Evolutionary conservation across 2,888 invertebrate species (phyloP).

Genomic region (Pristionchus maxplancki): DNA sequence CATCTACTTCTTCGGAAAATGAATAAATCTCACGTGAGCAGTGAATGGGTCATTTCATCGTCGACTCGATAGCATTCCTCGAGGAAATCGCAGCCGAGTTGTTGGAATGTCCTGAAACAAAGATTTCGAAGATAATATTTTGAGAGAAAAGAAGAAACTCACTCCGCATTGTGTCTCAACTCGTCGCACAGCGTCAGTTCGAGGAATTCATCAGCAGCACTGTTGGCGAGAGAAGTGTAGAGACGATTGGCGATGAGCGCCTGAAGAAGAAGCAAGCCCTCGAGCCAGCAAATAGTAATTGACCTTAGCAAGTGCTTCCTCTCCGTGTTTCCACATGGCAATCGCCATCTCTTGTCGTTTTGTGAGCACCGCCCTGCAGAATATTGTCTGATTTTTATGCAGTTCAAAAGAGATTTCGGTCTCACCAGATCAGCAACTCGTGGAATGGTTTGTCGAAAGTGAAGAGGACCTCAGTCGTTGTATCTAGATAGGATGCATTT

Average conservation of each 20-base stretch:
- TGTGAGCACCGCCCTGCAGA: conserved; percentile 91
- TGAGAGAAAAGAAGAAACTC: conserved; percentile 11
- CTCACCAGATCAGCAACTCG: conserved; percentile 90
- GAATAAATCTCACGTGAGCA: conserved; percentile 85
- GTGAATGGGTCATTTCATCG: conserved; percentile 89
- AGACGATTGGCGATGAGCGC: conserved; percentile 81
- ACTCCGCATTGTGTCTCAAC: conserved; percentile 61
- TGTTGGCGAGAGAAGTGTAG: conserved; percentile 96
- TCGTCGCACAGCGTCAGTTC: conserved; percentile 89
- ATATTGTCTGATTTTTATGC: no score
- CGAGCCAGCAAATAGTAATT: no score
- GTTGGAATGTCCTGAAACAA: conserved; percentile 74
- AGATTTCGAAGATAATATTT: background rate
- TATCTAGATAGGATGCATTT: background rate
- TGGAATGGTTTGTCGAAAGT: conserved; percentile 87
- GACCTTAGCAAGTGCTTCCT: conserved; percentile 95
- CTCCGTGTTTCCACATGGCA: conserved; percentile 98
- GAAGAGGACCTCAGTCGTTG: conserved; percentile 52
- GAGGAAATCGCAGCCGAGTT: conserved; percentile 89
- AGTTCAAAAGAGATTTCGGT: background rate
- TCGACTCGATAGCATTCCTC: conserved; percentile 97
- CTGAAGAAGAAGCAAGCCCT: background rate
- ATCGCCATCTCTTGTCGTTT: conserved; percentile 92
- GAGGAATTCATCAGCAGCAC: conserved; percentile 96
- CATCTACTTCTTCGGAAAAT: background rate